These are phyloP conservation scores for Gymnoscopelus braueri DNA, from an alignment of 2,797 vertebrate genomes.

Conservation along the genomic window DNA sequence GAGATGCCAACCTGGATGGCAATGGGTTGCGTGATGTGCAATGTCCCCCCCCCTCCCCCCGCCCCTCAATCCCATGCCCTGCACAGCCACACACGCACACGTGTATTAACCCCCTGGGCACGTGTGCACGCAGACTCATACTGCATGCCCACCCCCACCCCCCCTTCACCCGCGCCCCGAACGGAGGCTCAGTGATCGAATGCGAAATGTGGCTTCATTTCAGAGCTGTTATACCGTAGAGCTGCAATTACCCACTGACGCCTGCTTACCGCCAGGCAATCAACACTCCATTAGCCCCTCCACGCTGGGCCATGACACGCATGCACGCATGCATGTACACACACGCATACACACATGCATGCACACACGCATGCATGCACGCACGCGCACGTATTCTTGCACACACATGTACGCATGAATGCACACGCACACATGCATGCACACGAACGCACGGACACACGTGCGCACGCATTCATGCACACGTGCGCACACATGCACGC, in stretches of 20 bases:
- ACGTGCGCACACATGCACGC: constrained; percentile 40
- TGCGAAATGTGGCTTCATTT: constrained; percentile 74
- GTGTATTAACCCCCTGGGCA: no score
- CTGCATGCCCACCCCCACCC: no score
- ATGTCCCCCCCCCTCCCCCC: no score
- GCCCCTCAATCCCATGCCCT: no score
- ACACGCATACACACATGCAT: constrained; percentile 38
- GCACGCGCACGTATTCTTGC: not conserved
- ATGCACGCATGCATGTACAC: constrained; percentile 41
- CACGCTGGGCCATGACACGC: constrained; percentile 59
- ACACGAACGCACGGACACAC: constrained; percentile 3
- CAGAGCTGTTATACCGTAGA: constrained; percentile 72
- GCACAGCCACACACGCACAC: not conserved
- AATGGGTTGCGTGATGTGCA: no score
- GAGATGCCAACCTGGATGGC: no score
- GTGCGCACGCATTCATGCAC: constrained; percentile 29
- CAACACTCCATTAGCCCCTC: constrained; percentile 81
- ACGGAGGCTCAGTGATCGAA: constrained; percentile 54
- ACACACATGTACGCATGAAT: constrained; percentile 51
- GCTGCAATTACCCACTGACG: constrained; percentile 80
- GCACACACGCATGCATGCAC: constrained; percentile 22
- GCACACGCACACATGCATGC: constrained; percentile 41
- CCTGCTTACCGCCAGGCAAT: constrained; percentile 82
- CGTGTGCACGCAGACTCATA: not conserved
- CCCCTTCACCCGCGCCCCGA: constrained; percentile 7